Base-by-base conservation (phyloP, 2,888 invertebrate species). In the Cryptus viduatorius region DNA sequence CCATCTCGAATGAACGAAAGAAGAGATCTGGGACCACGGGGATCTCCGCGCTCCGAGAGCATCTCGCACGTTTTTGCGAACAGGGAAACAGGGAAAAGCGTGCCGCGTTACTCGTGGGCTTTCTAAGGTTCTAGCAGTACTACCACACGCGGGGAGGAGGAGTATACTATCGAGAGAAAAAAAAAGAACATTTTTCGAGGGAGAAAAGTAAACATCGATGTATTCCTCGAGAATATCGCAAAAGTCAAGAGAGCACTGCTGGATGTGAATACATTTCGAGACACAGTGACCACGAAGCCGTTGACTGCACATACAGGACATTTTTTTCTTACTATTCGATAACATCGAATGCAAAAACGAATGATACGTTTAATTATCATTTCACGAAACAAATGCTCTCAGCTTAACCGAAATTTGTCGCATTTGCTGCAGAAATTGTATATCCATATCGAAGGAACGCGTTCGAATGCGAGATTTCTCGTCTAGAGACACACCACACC, bases 361-460 rank as follows among this genome's bases (percentile, higher is more conserved):
- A 72, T 37, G 37, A 75, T 75, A 73, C 53, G 73, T 67, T 29
- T 12, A 56, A 56, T 46, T 77, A 68, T 77, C 59, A 68, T 77
- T 46, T 14, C 0, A 77, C 31, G 31, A 56, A 68, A 68, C 61
- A 56, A 10, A 2, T n/a, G 14, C 16, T 29, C 42, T 64, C 69
- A 29, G 12, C 19, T 53, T 19, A 16, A 73, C 48, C 67, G 37
- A 68, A 73, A 80, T 67, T 16, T 48, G 42, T 46, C 12, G 50
- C n/a, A 53, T 14, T 64, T 48, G 37, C 4, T 14, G 44, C n/a
- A 10, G 14, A 71, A 50, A 37, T 37, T 37, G 37, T 37, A 64
- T 24, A 75, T 24, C 24, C 31, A 19, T 16, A 44, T 19, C n/a
- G 29, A 56, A 67, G 24, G 56, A 44, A 56, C 44, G 16, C 65